Evolutionary conservation across 2,888 invertebrate species (phyloP), one percentile per base, ranked within the genome.

Genomic region (Polydrusus tereticollis): DNA sequence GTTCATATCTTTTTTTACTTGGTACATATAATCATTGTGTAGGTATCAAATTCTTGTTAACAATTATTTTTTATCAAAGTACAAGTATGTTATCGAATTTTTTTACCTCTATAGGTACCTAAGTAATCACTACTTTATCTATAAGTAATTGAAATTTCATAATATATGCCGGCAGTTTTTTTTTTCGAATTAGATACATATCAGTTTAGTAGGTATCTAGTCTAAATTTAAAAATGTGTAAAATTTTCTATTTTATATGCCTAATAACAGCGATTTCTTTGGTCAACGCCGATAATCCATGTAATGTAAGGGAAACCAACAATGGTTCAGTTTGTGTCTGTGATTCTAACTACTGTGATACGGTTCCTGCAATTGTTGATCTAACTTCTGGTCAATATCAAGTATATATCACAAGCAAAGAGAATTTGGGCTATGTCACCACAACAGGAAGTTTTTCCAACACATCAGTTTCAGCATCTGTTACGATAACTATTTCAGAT

Each of bases 341-440:
- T 73, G 85, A 86, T 64, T 78, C 80, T 0, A 83, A 83, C 0
- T 86, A 87, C 76, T 87, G 87, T 69, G 87, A 87, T 76, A 84
- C 82, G 1, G 75, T 87, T 20, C 82, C 82, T 0, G 78, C 73
- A 26, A 33, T 80, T 8, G 18, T 62, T 47, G 52, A 64, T 14
- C 57, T 78, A 14, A 62, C 73, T 6, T 20, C 45, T 1, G 76
- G 73, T 1, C 41, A 78, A 26, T 81, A 79, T 50, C 75, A 86
- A 43, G 76, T 80, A 0, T 87, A 87, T 69, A 83, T 83, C 0
- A 84, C 86, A 0, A 85, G 85, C 18, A 78, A 85, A 78, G 84
- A 84, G 36, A 91, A 91, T 0, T 81, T 87, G 62, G 87, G 93
- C 50, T 88, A 92, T 76, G 82, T 85, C 18, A 84, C 87, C 69